Percentiles rank a stretch among this genome's conserved stretches.
phyloP scores from a whole-genome alignment of 2,888 invertebrate genomes.

The Thymelicus acteon region DNA sequence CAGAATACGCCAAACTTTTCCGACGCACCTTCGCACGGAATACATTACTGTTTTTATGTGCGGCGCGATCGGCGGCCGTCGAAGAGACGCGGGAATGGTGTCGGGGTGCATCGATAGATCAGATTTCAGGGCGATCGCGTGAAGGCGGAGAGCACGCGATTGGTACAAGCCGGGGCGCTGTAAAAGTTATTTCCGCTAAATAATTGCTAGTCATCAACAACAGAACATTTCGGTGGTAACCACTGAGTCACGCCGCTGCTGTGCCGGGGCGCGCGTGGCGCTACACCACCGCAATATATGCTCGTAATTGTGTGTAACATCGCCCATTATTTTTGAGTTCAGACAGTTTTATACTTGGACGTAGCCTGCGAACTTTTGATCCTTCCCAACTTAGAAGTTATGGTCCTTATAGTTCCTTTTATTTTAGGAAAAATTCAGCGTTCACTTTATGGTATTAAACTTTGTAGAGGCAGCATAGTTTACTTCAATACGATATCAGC shows the following conservation, averaged over 20 bases:
- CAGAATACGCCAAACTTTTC: constrained; percentile 31
- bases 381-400: constrained; percentile 8
- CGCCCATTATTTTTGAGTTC: constrained; percentile 28
- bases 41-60: constrained; percentile 18
- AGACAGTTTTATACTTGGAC: constrained; percentile 13
- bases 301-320: constrained; percentile 26
- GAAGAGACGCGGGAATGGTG: constrained; percentile 25
- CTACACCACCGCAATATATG: constrained; percentile 19
- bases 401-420: constrained; percentile 19
- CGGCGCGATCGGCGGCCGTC: constrained; percentile 1
- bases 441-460: too few relatives aligned
- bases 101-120: constrained; percentile 21
- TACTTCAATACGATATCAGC: too few relatives aligned
- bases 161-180: constrained; percentile 33
- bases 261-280: constrained; percentile 19
- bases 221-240: constrained; percentile 16
- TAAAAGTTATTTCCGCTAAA: constrained; percentile 43
- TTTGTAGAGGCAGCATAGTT: too few relatives aligned
- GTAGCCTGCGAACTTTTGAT: constrained; percentile 8
- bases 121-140: constrained; percentile 30
- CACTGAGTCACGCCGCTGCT: not conserved
- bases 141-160: constrained; percentile 19
- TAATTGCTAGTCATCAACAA: constrained; percentile 42
- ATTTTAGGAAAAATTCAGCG: not conserved
- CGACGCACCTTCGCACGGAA: constrained; percentile 1